phyloP scores from a whole-genome alignment of 2,888 invertebrate species.

The Tyria jacobaeae region DNA sequence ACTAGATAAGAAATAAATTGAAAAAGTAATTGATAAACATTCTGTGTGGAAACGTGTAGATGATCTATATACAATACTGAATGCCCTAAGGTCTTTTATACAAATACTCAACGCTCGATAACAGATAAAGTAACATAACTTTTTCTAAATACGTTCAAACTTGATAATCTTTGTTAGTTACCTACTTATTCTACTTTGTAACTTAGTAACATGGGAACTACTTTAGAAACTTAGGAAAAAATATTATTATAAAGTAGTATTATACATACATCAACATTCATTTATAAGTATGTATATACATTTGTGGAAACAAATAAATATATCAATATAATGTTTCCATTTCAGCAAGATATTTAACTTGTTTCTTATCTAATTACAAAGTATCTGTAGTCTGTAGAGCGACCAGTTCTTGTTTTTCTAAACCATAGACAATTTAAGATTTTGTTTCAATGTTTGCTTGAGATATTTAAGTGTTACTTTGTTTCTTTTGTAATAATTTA shows the following conservation, averaged over 20 bases:
- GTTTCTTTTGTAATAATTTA: neutral
- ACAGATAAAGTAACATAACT: neutral
- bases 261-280: no score
- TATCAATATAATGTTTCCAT: neutral
- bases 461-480: neutral
- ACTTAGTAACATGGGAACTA: no score
- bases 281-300: neutral
- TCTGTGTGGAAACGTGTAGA: neutral
- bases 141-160: neutral
- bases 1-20: constrained; percentile 10
- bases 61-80: neutral
- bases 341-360: neutral
- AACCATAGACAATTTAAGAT: neutral
- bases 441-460: neutral
- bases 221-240: no score
- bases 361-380: neutral
- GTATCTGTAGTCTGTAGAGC: neutral
- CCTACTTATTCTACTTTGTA: neutral
- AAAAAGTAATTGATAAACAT: neutral
- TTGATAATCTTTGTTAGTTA: neutral
- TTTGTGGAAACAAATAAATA: neutral
- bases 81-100: neutral
- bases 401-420: neutral
- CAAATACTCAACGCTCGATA: neutral
- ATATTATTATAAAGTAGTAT: no score